A percentile compares a stretch with the other conserved stretches of the same genome.
Conservation (phyloP, 1,140 invertebrate genomes). For the Listronotus oregonensis region DNA sequence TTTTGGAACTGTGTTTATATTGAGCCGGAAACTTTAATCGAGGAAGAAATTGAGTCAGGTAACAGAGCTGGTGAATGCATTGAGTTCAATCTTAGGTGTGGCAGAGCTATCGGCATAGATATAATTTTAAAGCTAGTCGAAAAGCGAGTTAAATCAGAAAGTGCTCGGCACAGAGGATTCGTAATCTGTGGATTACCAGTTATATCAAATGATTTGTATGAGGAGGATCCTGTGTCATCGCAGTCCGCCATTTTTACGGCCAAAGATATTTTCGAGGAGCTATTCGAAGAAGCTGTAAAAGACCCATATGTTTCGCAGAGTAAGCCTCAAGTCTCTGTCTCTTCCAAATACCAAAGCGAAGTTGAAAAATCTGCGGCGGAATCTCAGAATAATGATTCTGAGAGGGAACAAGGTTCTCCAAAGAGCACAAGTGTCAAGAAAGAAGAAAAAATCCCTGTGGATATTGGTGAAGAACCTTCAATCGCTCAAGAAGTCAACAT, state of each 20-base stretch:
- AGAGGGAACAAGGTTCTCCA: neutral
- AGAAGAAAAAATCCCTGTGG: neutral
- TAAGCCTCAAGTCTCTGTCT: constrained; percentile 34
- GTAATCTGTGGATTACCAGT: constrained; percentile 65
- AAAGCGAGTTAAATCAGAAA: constrained; percentile 57
- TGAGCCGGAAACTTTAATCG: constrained; percentile 60
- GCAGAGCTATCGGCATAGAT: constrained; percentile 57
- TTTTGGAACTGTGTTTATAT: constrained; percentile 62
- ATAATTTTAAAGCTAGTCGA: constrained; percentile 59
- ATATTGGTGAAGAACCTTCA: neutral
- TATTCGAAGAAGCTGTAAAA: constrained; percentile 40
- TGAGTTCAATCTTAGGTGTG: constrained; percentile 60
- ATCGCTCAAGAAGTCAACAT: constrained; percentile 26
- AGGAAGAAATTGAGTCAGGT: constrained; percentile 60
- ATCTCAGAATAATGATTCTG: constrained; percentile 38
- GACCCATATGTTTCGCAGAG: constrained; percentile 45
- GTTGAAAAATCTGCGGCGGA: constrained; percentile 44
- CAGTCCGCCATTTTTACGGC: constrained; percentile 58
- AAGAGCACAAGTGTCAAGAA: neutral
- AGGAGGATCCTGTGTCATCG: constrained; percentile 54
- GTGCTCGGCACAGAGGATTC: constrained; percentile 63
- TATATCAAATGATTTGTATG: constrained; percentile 55
- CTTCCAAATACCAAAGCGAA: constrained; percentile 37
- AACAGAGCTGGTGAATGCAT: constrained; percentile 59
- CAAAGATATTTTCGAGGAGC: constrained; percentile 57